Percentiles rank a stretch among this genome's conserved stretches.
phyloP scores from a whole-genome alignment of 2,113 vertebrate genomes.

The Hyaena hyaena region DNA sequence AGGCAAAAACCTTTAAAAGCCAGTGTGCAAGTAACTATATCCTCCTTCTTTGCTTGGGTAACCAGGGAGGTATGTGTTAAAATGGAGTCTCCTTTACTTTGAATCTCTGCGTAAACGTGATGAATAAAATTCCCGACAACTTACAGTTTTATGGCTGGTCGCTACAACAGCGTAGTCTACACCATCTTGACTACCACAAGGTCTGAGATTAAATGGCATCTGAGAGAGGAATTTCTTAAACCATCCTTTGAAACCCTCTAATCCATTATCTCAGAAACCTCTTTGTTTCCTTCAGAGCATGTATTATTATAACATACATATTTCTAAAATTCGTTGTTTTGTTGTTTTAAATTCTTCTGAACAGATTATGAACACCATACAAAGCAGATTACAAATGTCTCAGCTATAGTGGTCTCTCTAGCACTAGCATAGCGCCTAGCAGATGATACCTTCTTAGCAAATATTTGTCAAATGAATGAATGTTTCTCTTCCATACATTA shows the following conservation, averaged over 20 bases:
- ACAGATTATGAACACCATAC: neutral
- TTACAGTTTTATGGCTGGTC: neutral
- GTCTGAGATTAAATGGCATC: neutral
- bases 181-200: neutral
- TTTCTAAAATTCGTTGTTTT: neutral
- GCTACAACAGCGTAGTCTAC: neutral
- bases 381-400: neutral
- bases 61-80: neutral
- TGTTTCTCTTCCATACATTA: neutral
- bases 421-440: neutral
- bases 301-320: neutral
- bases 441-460: neutral
- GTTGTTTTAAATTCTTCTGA: constrained; percentile 2
- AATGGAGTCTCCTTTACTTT: neutral
- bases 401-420: neutral
- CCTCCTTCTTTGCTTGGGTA: neutral
- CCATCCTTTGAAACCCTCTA: neutral
- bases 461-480: constrained; percentile 1
- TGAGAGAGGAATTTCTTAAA: neutral
- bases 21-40: fast-evolving
- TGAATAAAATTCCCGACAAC: neutral
- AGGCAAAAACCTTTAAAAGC: neutral
- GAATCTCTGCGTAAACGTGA: neutral
- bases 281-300: neutral
- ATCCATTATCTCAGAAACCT: neutral